These are phyloP conservation scores for Acrobeloides nanus DNA, from an alignment of 2,888 invertebrate species.

Conservation along the genomic window DNA sequence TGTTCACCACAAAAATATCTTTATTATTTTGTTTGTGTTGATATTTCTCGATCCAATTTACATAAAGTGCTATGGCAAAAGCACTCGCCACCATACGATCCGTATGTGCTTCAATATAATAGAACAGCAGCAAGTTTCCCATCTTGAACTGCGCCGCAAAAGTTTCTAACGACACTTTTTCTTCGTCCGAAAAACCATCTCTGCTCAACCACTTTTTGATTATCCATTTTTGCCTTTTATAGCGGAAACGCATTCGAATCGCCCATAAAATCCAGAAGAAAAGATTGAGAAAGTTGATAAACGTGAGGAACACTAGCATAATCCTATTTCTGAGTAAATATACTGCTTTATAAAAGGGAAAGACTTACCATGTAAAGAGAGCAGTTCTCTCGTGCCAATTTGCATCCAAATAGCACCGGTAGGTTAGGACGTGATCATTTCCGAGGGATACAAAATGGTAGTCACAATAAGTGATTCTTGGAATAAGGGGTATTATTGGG, in stretches of 20 bases:
- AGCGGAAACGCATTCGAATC: constrained; percentile 11
- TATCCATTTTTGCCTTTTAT: constrained; percentile 6
- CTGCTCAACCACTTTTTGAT: constrained; percentile 14
- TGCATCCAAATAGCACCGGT: no score
- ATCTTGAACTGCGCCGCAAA: constrained; percentile 15
- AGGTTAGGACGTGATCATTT: constrained; percentile 15
- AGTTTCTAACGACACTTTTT: constrained; percentile 9
- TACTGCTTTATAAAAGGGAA: no score
- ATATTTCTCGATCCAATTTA: no score
- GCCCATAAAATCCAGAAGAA: constrained; percentile 16
- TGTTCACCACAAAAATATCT: no score
- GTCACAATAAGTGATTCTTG: constrained; percentile 19
- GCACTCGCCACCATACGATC: constrained; percentile 22
- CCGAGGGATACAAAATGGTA: constrained; percentile 19
- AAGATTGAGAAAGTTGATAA: constrained; percentile 16
- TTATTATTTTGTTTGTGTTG: no score
- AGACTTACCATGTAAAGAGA: constrained; percentile 22
- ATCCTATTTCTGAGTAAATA: no score
- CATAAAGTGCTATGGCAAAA: no score
- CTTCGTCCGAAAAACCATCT: constrained; percentile 12
- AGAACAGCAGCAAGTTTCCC: no score
- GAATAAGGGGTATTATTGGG: constrained; percentile 13
- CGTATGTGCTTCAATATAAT: constrained; percentile 22
- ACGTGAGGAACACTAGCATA: constrained; percentile 19
- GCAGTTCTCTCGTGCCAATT: no score